phyloP scores from a whole-genome alignment of 2,888 invertebrate genomes.

The Rotaria sp. region DNA sequence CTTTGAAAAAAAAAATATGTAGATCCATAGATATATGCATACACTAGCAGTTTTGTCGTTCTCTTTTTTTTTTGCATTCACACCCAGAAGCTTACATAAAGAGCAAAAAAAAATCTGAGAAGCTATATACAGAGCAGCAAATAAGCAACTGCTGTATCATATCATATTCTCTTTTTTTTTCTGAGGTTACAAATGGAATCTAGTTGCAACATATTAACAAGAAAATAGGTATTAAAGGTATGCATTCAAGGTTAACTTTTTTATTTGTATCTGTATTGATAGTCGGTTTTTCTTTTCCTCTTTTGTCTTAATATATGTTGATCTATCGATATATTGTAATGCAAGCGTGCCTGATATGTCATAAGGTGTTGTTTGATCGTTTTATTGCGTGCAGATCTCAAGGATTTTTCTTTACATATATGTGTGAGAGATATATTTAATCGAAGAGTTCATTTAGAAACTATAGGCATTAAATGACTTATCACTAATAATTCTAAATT shows the following conservation, averaged over 20 bases:
- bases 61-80: neutral
- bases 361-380: neutral
- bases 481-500: neutral
- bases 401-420: neutral
- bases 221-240: neutral
- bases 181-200: neutral
- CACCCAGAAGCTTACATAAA: neutral
- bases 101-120: neutral
- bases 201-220: neutral
- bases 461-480: neutral
- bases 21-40: neutral
- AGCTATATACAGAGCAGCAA: neutral
- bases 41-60: neutral
- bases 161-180: neutral
- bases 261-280: neutral
- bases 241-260: neutral
- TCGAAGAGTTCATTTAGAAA: neutral
- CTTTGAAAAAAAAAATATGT: slow-evolving; percentile 1
- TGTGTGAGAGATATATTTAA: neutral
- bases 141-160: neutral
- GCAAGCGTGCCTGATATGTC: neutral
- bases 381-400: neutral
- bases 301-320: neutral
- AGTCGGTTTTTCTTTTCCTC: neutral
- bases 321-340: neutral